These are phyloP conservation scores for Trogon surrucura DNA, from an alignment of 2,113 vertebrate species.

Conservation along the genomic window DNA sequence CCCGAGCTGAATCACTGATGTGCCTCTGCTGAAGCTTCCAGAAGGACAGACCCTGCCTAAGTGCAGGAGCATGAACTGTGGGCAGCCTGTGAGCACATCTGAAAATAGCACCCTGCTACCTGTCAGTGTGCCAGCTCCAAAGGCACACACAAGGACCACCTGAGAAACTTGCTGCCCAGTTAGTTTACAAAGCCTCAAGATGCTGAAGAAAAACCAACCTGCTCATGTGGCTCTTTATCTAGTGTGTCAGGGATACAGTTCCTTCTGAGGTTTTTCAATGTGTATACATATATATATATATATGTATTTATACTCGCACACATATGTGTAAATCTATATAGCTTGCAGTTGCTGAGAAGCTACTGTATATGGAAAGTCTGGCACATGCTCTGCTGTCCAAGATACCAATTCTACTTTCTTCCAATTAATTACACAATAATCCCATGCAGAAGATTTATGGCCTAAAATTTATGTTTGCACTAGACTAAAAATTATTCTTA, in stretches of 20 bases:
- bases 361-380: background rate
- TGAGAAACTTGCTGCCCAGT: background rate
- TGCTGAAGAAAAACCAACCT: background rate
- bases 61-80: accelerated
- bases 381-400: background rate
- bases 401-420: background rate
- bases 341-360: background rate
- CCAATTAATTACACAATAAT: slow-evolving; percentile 25
- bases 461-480: background rate
- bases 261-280: background rate
- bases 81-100: background rate
- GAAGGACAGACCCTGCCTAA: slow-evolving; percentile 5
- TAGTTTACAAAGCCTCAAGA: background rate
- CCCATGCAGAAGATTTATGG: background rate
- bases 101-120: background rate
- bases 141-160: background rate
- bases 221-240: background rate
- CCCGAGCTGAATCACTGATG: background rate
- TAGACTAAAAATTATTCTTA: background rate
- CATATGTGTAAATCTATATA: background rate
- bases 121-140: background rate
- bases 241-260: background rate
- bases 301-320: background rate
- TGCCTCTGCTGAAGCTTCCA: slow-evolving; percentile 44
- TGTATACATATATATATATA: background rate